Conservation (phyloP, 37 sponge, comb jelly and placozoan genomes). For the Diacarnus erythraeanus region DNA sequence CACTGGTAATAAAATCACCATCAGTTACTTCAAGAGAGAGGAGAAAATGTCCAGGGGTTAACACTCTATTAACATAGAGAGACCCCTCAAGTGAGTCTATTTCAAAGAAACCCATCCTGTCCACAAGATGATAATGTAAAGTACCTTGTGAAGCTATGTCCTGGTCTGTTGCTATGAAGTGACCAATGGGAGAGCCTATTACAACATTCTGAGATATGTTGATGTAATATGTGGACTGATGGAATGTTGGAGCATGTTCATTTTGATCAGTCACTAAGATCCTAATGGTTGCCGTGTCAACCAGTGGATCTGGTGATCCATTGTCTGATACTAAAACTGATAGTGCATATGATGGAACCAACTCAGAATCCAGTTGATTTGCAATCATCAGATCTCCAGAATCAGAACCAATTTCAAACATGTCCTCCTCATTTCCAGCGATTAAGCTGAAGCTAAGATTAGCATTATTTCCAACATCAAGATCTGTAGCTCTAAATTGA, state of each 20-base stretch:
- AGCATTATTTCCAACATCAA: slow-evolving; percentile 60
- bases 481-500: slow-evolving; percentile 49
- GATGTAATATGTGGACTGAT: slow-evolving; percentile 10
- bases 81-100: slow-evolving; percentile 46
- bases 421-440: slow-evolving; percentile 14
- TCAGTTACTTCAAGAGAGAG: slow-evolving; percentile 52
- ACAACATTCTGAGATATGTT: slow-evolving; percentile 30
- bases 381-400: slow-evolving; percentile 38
- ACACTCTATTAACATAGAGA: slow-evolving; percentile 14
- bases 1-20: slow-evolving; percentile 14
- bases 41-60: not conserved
- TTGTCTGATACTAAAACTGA: slow-evolving; percentile 49
- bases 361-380: slow-evolving; percentile 27
- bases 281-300: slow-evolving; percentile 35
- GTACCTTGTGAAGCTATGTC: slow-evolving; percentile 24
- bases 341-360: slow-evolving; percentile 28
- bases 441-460: slow-evolving; percentile 35
- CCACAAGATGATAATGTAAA: slow-evolving; percentile 32
- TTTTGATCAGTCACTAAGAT: slow-evolving; percentile 47
- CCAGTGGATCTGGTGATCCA: slow-evolving; percentile 38
- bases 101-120: slow-evolving; percentile 16
- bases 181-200: slow-evolving; percentile 43
- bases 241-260: slow-evolving; percentile 52
- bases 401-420: slow-evolving; percentile 42
- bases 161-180: slow-evolving; percentile 50